Evolutionary conservation across 2,113 vertebrate species (phyloP).

Genomic region (Ophthalmolycus amberensis): DNA sequence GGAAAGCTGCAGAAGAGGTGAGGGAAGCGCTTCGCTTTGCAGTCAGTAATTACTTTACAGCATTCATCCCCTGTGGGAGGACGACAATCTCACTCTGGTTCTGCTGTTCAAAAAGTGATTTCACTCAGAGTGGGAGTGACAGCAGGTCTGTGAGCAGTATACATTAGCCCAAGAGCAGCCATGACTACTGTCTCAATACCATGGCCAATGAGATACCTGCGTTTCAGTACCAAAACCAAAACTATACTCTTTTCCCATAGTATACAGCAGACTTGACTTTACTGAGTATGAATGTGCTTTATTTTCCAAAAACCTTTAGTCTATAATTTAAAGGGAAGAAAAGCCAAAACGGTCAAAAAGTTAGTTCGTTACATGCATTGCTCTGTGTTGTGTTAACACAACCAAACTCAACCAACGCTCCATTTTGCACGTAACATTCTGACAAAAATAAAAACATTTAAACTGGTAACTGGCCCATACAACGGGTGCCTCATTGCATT

Average conservation of each 20-base stretch:
- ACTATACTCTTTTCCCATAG: background rate
- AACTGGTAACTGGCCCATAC: background rate
- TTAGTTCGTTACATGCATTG: too few relatives aligned
- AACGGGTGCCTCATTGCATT: background rate
- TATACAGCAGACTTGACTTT: background rate
- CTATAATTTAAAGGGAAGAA: too few relatives aligned
- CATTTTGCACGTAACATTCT: background rate
- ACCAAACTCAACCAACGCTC: background rate
- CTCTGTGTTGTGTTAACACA: too few relatives aligned
- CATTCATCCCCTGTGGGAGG: background rate
- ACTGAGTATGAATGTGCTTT: background rate
- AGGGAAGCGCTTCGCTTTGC: conserved; percentile 25
- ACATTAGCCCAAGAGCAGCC: background rate
- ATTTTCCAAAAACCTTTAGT: too few relatives aligned
- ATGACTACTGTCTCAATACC: background rate
- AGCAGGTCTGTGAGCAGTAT: too few relatives aligned
- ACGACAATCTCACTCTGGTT: background rate
- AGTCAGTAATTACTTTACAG: background rate
- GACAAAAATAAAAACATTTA: background rate
- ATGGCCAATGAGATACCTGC: background rate
- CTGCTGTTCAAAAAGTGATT: background rate
- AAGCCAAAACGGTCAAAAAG: too few relatives aligned
- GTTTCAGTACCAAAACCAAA: background rate
- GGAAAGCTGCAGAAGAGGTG: conserved; percentile 88
- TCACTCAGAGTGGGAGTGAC: too few relatives aligned